A percentile compares a stretch with the other conserved stretches of the same genome.
phyloP scores from a whole-genome alignment of 2,797 vertebrate species.

The Acanthopagrus latus region DNA sequence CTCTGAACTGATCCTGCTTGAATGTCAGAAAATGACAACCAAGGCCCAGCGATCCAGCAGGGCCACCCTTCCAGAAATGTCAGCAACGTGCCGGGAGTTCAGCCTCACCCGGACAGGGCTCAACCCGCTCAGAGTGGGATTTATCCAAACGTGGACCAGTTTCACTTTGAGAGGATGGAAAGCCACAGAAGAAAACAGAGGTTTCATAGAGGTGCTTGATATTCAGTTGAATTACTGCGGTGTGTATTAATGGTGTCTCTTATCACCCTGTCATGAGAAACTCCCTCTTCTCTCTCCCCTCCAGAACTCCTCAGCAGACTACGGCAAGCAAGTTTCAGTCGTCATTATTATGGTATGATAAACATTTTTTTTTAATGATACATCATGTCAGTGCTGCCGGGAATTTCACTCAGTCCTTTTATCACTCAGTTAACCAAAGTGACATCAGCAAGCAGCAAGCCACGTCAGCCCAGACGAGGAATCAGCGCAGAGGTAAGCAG shows the following conservation, averaged over 20 bases:
- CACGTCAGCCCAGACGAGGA: not conserved
- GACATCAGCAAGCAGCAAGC: conserved; percentile 58
- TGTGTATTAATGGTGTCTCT: not conserved
- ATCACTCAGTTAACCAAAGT: conserved; percentile 64
- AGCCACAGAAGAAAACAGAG: conserved; percentile 42
- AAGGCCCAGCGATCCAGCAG: not conserved
- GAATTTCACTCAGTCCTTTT: conserved; percentile 33
- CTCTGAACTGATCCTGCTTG: not conserved
- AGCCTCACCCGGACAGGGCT: not conserved
- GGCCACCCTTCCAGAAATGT: not conserved
- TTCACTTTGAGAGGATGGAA: conserved; percentile 26
- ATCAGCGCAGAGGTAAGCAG: conserved; percentile 47
- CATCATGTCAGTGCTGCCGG: not conserved
- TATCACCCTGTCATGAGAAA: not conserved
- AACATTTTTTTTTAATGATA: not conserved
- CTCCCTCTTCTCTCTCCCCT: conserved; percentile 1
- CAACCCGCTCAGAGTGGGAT: conserved; percentile 24
- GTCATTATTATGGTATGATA: conserved; percentile 70
- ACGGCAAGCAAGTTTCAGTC: conserved; percentile 59
- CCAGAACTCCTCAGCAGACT: conserved; percentile 72
- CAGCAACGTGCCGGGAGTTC: not conserved
- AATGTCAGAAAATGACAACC: conserved; percentile 70
- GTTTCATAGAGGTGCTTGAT: conserved; percentile 69
- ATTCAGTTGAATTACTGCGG: not conserved
- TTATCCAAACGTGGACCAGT: conserved; percentile 44